A percentile compares a stretch with the other conserved stretches of the same genome.
Evolutionary conservation across 2,888 invertebrate species (phyloP).

Genomic region (Pyrocoelia pectoralis): DNA sequence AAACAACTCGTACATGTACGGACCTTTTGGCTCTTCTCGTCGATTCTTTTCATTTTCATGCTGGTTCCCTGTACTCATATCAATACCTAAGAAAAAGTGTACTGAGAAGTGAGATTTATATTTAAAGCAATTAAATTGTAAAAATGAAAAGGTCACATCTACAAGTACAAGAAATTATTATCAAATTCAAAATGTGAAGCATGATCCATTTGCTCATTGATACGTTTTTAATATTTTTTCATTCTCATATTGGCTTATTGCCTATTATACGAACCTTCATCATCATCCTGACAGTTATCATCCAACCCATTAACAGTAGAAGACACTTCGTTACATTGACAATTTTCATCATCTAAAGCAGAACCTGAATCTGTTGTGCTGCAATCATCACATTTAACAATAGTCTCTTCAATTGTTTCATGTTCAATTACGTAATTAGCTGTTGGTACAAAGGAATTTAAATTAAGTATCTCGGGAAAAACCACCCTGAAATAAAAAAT

Average conservation of each 20-base stretch:
- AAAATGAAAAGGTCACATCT: too few relatives aligned
- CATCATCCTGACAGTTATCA: conserved; percentile 66
- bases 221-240: too few relatives aligned
- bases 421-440: conserved; percentile 52
- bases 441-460: conserved; percentile 74
- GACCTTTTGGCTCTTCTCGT: conserved; percentile 64
- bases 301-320: conserved; percentile 57
- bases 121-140: neutral
- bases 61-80: conserved; percentile 65
- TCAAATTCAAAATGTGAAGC: too few relatives aligned
- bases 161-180: too few relatives aligned
- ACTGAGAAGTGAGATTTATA: neutral
- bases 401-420: conserved; percentile 58
- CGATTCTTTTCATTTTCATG: conserved; percentile 64
- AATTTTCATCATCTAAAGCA: conserved; percentile 71
- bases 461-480: conserved; percentile 80
- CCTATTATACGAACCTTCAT: conserved; percentile 65
- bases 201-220: too few relatives aligned
- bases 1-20: conserved; percentile 85
- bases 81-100: conserved; percentile 62
- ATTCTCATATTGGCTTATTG: too few relatives aligned
- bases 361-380: conserved; percentile 75
- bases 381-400: conserved; percentile 69
- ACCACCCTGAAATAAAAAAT: conserved; percentile 69
- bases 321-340: conserved; percentile 59